Evolutionary conservation across 2,888 invertebrate genomes (phyloP).

Genomic region (Dryocosmus kuriphilus): DNA sequence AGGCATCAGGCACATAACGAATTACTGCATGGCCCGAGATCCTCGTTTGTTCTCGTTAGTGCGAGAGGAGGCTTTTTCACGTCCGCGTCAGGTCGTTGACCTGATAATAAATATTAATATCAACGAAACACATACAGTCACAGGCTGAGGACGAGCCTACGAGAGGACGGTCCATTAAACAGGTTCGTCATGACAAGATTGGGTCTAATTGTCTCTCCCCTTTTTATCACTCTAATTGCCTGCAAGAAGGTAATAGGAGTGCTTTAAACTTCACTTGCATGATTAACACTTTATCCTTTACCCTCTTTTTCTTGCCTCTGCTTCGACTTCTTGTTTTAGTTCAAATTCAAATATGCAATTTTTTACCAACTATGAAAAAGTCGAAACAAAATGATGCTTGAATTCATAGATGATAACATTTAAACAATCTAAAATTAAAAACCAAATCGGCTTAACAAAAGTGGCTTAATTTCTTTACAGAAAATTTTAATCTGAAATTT

Average conservation of each 20-base stretch:
- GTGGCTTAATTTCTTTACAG: too few relatives aligned
- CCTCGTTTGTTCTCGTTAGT: slow-evolving; percentile 40
- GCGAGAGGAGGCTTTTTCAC: slow-evolving; percentile 31
- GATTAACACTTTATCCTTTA: too few relatives aligned
- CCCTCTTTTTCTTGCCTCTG: too few relatives aligned
- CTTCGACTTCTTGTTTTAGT: too few relatives aligned
- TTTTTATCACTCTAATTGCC: slow-evolving; percentile 11
- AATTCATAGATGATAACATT: too few relatives aligned
- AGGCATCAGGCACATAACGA: slow-evolving; percentile 28
- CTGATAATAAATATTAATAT: slow-evolving; percentile 43
- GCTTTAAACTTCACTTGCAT: too few relatives aligned
- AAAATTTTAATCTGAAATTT: too few relatives aligned
- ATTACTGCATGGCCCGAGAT: slow-evolving; percentile 40
- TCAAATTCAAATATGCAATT: too few relatives aligned
- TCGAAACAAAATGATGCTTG: too few relatives aligned
- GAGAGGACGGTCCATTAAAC: slow-evolving; percentile 14
- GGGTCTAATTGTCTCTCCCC: slow-evolving; percentile 21
- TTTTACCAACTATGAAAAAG: too few relatives aligned
- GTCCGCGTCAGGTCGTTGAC: slow-evolving; percentile 36
- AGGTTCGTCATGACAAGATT: slow-evolving; percentile 9
- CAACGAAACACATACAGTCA: slow-evolving; percentile 26
- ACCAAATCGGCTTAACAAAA: too few relatives aligned
- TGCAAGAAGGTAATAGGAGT: background rate
- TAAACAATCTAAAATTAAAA: too few relatives aligned
- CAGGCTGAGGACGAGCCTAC: background rate